phyloP scores from a whole-genome alignment of 2,113 vertebrate species.

The Salvelinus alpinus region DNA sequence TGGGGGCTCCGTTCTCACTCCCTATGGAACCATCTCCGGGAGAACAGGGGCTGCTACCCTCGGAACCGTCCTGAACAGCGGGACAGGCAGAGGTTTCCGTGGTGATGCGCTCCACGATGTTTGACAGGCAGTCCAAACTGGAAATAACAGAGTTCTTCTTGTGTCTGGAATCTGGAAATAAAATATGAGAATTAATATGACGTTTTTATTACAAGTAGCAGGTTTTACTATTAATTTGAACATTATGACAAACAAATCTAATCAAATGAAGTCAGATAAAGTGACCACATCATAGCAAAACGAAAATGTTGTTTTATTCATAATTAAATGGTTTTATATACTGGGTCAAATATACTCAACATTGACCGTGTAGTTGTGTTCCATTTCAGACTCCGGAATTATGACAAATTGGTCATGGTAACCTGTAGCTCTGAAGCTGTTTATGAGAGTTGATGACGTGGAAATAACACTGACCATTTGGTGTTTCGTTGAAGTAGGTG shows the following conservation, averaged over 20 bases:
- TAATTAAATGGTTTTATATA: background rate
- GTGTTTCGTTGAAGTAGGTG: slow-evolving; percentile 83
- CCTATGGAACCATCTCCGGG: slow-evolving; percentile 63
- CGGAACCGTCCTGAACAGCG: slow-evolving; percentile 64
- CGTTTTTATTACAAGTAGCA: background rate
- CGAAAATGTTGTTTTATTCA: background rate
- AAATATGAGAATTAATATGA: background rate
- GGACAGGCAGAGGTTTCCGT: slow-evolving; percentile 82
- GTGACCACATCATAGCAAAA: too few species aligned
- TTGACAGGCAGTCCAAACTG: slow-evolving; percentile 94
- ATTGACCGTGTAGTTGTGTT: background rate
- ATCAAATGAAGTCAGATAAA: background rate
- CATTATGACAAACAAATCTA: background rate
- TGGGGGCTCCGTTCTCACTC: slow-evolving; percentile 65
- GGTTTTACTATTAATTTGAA: background rate
- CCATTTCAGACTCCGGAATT: background rate
- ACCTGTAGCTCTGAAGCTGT: background rate
- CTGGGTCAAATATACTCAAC: background rate
- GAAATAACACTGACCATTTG: slow-evolving; percentile 75
- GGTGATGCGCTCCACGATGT: slow-evolving; percentile 97
- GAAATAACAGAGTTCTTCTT: slow-evolving; percentile 84
- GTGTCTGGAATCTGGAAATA: slow-evolving; percentile 50
- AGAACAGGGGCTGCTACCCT: slow-evolving; percentile 66
- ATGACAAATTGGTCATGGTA: background rate
- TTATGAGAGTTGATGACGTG: background rate